phyloP scores from a whole-genome alignment of 2,888 invertebrate genomes.

The Agriotes lineatus region DNA sequence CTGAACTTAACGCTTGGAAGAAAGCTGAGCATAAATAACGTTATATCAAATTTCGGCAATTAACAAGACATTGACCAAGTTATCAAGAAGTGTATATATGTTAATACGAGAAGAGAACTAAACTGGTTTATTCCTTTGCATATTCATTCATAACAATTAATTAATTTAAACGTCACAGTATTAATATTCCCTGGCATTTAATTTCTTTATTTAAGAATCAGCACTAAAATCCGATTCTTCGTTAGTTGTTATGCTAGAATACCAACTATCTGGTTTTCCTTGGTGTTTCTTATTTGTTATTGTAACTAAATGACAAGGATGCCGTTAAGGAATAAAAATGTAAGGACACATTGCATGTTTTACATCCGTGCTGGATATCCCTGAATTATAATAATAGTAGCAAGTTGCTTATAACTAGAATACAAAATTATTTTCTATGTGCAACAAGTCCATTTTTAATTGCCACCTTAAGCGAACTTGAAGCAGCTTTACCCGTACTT shows the following conservation, averaged over 20 bases:
- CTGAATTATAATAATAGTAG: conserved; percentile 13
- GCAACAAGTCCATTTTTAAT: neutral
- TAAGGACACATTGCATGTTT: conserved; percentile 20
- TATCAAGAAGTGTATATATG: conserved; percentile 4
- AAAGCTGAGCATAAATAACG: conserved; percentile 32
- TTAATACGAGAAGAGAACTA: too few species aligned
- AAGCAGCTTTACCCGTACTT: too few species aligned
- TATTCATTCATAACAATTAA: neutral
- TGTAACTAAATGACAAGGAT: conserved; percentile 32
- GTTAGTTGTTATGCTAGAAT: conserved; percentile 16
- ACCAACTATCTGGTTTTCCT: conserved; percentile 26
- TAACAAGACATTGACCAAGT: conserved; percentile 41
- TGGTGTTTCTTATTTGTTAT: conserved; percentile 31
- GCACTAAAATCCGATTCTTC: neutral
- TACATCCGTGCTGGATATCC: conserved; percentile 22
- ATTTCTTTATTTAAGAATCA: neutral
- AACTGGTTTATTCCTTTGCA: neutral
- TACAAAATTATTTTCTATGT: neutral
- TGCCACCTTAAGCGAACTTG: too few species aligned
- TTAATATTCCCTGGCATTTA: neutral
- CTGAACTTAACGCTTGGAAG: conserved; percentile 32
- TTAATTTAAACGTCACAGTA: neutral
- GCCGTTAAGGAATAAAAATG: conserved; percentile 25
- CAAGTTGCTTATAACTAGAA: neutral
- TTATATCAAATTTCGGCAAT: conserved; percentile 41